Evolutionary conservation across 2,113 vertebrate species (phyloP).

Genomic region (Triplophysa dalaica): DNA sequence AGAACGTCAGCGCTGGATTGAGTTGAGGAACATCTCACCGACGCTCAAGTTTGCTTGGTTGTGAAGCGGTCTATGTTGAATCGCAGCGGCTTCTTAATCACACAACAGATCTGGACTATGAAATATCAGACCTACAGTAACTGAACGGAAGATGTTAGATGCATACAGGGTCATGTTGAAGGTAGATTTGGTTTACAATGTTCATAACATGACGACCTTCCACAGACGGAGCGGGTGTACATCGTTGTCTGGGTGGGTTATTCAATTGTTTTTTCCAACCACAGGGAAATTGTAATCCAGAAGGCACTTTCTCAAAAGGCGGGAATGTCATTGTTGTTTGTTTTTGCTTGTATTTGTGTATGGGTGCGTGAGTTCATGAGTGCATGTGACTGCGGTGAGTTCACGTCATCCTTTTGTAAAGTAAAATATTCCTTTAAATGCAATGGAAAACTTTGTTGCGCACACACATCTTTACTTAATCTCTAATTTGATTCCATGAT

Average conservation of each 20-base stretch:
- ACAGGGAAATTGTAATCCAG: slow-evolving; percentile 10
- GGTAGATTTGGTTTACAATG: slow-evolving; percentile 8
- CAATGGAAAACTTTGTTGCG: background rate
- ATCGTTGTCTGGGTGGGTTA: background rate
- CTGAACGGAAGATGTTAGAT: background rate
- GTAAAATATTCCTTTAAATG: background rate
- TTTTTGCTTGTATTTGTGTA: slow-evolving; percentile 25
- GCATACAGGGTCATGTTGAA: slow-evolving; percentile 13
- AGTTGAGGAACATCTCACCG: slow-evolving; percentile 4
- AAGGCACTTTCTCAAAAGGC: background rate
- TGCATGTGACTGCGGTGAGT: background rate
- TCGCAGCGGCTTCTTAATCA: slow-evolving; percentile 3
- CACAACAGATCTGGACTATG: slow-evolving; percentile 13
- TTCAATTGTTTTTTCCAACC: background rate
- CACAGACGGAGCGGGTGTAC: background rate
- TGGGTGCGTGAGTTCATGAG: background rate
- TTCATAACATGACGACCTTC: slow-evolving; percentile 20
- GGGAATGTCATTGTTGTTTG: background rate
- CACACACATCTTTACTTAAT: no score
- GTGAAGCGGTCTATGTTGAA: slow-evolving; percentile 3
- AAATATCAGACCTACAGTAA: slow-evolving; percentile 7
- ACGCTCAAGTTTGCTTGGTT: slow-evolving; percentile 14
- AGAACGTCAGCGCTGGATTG: slow-evolving; percentile 3
- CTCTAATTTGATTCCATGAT: no score
- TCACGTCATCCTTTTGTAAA: no score